A percentile compares a stretch with the other conserved stretches of the same genome.
phyloP scores from a whole-genome alignment of 2,888 invertebrate genomes.

The Ormia ochracea region DNA sequence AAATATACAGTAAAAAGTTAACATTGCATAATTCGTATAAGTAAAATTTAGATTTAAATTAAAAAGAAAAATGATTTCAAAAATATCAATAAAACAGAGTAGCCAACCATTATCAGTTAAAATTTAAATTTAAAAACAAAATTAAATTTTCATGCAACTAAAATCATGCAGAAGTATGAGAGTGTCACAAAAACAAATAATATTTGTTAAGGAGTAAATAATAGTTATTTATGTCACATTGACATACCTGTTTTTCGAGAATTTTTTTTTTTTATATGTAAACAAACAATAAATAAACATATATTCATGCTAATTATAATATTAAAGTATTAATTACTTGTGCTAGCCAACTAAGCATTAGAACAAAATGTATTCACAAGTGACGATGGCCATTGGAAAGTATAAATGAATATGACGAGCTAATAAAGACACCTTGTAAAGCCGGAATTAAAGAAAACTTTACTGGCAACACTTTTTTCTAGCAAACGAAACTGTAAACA shows the following conservation, averaged over 20 bases:
- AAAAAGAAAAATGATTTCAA: background rate
- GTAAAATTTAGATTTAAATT: slow-evolving; percentile 30
- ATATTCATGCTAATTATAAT: background rate
- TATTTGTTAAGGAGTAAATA: slow-evolving; percentile 27
- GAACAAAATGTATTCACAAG: background rate
- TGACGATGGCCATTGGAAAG: background rate
- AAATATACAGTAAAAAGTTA: slow-evolving; percentile 62
- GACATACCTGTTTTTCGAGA: slow-evolving; percentile 64
- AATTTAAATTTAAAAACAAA: background rate
- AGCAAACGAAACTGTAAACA: too few species aligned
- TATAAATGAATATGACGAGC: slow-evolving; percentile 23
- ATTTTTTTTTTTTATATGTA: slow-evolving; percentile 36
- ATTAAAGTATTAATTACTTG: background rate
- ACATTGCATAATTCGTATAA: slow-evolving; percentile 61
- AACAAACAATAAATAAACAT: slow-evolving; percentile 10
- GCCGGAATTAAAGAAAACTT: too few species aligned
- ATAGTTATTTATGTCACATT: slow-evolving; percentile 66
- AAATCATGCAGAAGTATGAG: background rate
- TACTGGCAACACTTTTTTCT: too few species aligned
- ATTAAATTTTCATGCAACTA: background rate
- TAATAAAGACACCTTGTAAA: background rate
- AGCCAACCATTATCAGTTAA: too few species aligned
- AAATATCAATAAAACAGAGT: background rate
- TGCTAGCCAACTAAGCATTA: background rate
- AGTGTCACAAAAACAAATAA: slow-evolving; percentile 9